phyloP scores from a whole-genome alignment of 2,113 vertebrate species.

The Tragulus kanchil region DNA sequence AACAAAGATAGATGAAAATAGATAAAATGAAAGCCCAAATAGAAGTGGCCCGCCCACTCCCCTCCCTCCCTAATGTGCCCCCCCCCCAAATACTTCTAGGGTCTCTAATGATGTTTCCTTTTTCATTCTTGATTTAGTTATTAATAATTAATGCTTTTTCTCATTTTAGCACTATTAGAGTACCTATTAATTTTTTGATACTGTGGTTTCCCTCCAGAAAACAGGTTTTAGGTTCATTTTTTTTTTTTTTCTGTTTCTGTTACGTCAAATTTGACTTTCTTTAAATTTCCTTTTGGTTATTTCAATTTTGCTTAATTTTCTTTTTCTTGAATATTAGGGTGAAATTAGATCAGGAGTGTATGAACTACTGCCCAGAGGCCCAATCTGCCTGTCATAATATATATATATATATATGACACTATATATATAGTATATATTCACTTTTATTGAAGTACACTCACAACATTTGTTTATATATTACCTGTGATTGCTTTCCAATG shows the following conservation, averaged over 20 bases:
- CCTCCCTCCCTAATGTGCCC: too few relatives aligned
- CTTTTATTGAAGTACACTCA: background rate
- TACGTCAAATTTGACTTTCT: background rate
- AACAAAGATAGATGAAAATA: too few relatives aligned
- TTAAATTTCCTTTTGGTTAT: background rate
- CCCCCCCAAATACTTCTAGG: background rate
- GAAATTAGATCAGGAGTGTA: background rate
- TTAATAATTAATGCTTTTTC: background rate
- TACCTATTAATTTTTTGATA: background rate
- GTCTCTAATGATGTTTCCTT: background rate
- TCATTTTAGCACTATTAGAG: background rate
- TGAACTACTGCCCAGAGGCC: background rate
- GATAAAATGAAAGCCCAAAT: too few relatives aligned
- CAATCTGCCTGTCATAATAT: background rate
- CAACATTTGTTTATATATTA: background rate
- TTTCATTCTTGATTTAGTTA: background rate
- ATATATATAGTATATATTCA: background rate
- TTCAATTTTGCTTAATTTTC: background rate
- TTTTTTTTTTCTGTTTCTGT: background rate
- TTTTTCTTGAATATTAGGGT: background rate
- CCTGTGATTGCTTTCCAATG: background rate
- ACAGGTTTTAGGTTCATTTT: background rate
- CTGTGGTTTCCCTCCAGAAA: background rate
- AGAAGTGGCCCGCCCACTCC: too few relatives aligned
- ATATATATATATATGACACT: background rate